These are phyloP conservation scores for Prietella phreatophila DNA, from an alignment of 2,113 vertebrate species.

Conservation along the genomic window DNA sequence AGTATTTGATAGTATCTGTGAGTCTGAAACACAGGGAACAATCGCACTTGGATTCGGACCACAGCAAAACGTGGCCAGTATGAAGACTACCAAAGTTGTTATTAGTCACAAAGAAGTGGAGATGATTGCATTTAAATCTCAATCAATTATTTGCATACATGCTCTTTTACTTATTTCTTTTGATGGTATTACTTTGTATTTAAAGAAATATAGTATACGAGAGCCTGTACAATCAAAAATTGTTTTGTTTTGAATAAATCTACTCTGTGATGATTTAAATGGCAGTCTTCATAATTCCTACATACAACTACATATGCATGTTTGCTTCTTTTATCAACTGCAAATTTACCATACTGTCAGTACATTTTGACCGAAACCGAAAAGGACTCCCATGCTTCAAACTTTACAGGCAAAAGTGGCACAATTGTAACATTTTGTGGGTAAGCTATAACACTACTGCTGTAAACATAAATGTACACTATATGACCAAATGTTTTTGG, in stretches of 20 bases:
- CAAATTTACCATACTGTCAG: background rate
- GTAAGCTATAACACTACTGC: background rate
- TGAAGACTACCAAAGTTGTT: background rate
- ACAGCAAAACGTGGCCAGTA: too few relatives aligned
- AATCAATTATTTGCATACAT: background rate
- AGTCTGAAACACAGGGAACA: too few relatives aligned
- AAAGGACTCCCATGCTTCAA: background rate
- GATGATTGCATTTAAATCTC: background rate
- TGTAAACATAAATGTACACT: background rate
- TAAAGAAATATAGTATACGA: background rate
- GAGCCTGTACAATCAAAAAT: background rate
- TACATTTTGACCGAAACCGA: background rate
- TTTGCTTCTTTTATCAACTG: background rate
- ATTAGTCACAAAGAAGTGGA: background rate
- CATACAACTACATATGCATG: background rate
- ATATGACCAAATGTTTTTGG: background rate
- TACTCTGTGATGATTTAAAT: background rate
- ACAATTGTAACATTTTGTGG: background rate
- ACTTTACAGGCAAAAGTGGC: background rate
- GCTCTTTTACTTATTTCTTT: background rate
- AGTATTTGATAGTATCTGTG: too few relatives aligned
- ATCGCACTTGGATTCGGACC: too few relatives aligned
- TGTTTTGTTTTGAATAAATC: background rate
- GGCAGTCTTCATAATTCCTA: background rate
- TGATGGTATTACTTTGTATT: background rate